phyloP scores from a whole-genome alignment of 2,888 invertebrate species.

The Heteropelma amictum region DNA sequence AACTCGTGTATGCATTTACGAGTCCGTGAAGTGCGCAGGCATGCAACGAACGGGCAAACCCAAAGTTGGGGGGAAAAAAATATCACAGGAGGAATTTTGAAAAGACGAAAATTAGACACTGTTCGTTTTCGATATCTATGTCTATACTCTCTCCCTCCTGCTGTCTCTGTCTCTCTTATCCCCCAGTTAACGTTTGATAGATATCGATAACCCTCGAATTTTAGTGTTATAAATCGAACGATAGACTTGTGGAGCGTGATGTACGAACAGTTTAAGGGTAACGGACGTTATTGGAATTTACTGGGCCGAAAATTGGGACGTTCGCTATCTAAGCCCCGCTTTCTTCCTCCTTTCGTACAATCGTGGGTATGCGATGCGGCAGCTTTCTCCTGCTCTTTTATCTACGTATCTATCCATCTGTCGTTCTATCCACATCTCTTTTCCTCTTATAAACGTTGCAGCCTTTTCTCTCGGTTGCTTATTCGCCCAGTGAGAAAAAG shows the following conservation, averaged over 20 bases:
- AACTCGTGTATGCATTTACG: neutral
- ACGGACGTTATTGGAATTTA: conserved; percentile 75
- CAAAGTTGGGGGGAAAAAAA: neutral
- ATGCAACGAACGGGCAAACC: neutral
- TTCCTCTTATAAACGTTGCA: conserved; percentile 27
- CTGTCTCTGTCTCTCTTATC: conserved; percentile 1
- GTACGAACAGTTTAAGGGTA: conserved; percentile 72
- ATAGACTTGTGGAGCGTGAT: conserved; percentile 63
- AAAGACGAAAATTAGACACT: neutral
- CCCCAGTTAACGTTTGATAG: conserved; percentile 48
- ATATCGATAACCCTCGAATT: conserved; percentile 70
- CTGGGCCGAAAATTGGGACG: conserved; percentile 72
- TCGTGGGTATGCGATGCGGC: conserved; percentile 9
- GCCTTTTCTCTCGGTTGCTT: neutral
- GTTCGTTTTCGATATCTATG: neutral
- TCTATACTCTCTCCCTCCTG: neutral
- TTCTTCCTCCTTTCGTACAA: conserved; percentile 37
- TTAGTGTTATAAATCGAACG: conserved; percentile 70
- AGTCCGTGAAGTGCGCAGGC: neutral
- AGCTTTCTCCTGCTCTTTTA: conserved; percentile 19
- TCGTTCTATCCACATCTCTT: conserved; percentile 17
- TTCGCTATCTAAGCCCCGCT: conserved; percentile 59
- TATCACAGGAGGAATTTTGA: neutral
- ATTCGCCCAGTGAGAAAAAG: neutral
- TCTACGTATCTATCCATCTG: conserved; percentile 8